Evolutionary conservation across 1,140 invertebrate genomes (phyloP).

Genomic region (Heterodera schachtii): DNA sequence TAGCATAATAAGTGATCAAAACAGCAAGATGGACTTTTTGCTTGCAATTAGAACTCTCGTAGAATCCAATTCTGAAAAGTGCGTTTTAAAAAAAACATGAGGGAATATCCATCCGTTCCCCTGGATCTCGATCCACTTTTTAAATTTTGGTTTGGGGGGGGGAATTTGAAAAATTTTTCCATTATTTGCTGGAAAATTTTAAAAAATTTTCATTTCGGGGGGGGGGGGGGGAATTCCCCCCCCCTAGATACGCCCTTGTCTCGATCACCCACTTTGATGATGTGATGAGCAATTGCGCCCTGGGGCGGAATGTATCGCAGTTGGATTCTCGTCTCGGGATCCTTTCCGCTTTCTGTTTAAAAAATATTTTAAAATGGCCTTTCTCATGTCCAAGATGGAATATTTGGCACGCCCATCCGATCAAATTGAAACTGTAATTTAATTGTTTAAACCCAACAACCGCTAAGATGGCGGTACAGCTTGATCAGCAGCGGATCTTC

Average conservation of each 20-base stretch:
- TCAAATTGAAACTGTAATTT: no score
- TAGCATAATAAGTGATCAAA: no score
- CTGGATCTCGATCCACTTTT: background rate
- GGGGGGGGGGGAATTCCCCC: no score
- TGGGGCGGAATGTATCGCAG: conserved; percentile 68
- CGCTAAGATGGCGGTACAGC: conserved; percentile 3
- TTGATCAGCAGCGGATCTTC: conserved; percentile 60
- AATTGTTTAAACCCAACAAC: background rate
- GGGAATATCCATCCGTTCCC: background rate
- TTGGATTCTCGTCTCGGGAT: conserved; percentile 61
- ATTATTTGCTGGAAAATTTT: no score
- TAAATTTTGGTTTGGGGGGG: no score
- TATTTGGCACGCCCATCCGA: no score
- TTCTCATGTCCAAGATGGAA: no score
- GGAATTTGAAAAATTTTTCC: no score
- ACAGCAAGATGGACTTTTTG: background rate
- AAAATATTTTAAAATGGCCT: conserved; percentile 31
- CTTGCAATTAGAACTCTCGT: background rate
- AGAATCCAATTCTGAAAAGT: background rate
- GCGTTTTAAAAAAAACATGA: background rate
- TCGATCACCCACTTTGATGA: conserved; percentile 64
- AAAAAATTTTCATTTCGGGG: no score
- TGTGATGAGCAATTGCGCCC: conserved; percentile 70
- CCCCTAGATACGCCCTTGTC: no score
- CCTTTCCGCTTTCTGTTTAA: conserved; percentile 22